A percentile compares a stretch with the other conserved stretches of the same genome.
phyloP scores from a whole-genome alignment of 2,888 invertebrate species.

The Drosophila subsilvestris region DNA sequence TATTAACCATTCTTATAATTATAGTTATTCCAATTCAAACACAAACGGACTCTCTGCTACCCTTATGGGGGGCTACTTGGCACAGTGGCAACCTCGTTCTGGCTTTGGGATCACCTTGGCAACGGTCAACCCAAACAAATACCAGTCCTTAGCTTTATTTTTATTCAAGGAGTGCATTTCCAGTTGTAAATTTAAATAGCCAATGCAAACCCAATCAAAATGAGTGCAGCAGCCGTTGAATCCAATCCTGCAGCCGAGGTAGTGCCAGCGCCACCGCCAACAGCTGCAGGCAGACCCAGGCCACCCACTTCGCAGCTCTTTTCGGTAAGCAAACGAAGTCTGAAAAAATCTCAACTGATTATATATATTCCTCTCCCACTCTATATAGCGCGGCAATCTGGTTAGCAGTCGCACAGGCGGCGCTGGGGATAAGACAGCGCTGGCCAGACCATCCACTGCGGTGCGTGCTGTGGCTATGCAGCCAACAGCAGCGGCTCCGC shows the following conservation, averaged over 20 bases:
- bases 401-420: slow-evolving; percentile 80
- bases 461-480: slow-evolving; percentile 97
- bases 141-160: background rate
- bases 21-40: background rate
- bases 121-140: slow-evolving; percentile 49
- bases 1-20: background rate
- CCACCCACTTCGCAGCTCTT: slow-evolving; percentile 80
- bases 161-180: too few species aligned
- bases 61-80: background rate
- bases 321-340: slow-evolving; percentile 59
- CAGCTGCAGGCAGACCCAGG: slow-evolving; percentile 79
- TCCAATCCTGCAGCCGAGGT: slow-evolving; percentile 15
- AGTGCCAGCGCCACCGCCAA: slow-evolving; percentile 72
- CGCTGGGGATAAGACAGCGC: slow-evolving; percentile 72
- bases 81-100: background rate
- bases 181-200: background rate
- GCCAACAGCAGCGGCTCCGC: slow-evolving; percentile 86
- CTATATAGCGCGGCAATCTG: slow-evolving; percentile 81
- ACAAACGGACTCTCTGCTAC: background rate
- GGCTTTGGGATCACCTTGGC: slow-evolving; percentile 30
- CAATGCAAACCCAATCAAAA: slow-evolving; percentile 6
- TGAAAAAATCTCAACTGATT: background rate
- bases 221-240: slow-evolving; percentile 38
- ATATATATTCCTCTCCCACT: background rate
- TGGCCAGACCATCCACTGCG: slow-evolving; percentile 96